Evolutionary conservation across 2,113 vertebrate species (phyloP), one percentile per base, ranked within the genome.

Genomic region (Hypomesus transpacificus): DNA sequence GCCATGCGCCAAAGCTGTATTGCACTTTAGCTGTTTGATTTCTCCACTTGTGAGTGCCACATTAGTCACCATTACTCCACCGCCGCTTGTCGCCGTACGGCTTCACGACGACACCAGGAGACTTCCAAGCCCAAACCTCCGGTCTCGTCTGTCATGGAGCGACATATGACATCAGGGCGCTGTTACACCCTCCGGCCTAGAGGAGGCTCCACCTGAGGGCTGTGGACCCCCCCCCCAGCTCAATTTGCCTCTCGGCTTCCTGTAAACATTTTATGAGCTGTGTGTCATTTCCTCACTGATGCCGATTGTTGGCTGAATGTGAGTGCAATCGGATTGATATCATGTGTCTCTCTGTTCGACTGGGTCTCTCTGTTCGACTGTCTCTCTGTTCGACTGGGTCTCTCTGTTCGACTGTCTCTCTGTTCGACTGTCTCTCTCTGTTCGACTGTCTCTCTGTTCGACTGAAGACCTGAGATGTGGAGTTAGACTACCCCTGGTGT

Each of bases 241-340:
- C 59, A 82, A 71, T 85, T 84, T 82, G 75, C 71, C 75, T 80
- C 80, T 75, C n/a, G n/a, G 78, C 81, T 78, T 75, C 75, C 56
- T 70, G 75, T 66, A 80, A 82, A 78, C 78, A 72, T 80, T 74
- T 77, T 54, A 21, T 67, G 2, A 80, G 67, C 62, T 63, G 80
- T 80, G 81, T 72, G 69, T 50, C 54, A 73, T 82, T 85, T 84
- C 76, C 78, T 76, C 70, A 69, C 70, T 72, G 46, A 72, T 62
- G 64, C 68, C 66, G 70, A 52, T 68, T 51, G 53, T n/a, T n/a
- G 69, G 73, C 69, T 71, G 73, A 39, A 73, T 82, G 73, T 73
- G 75, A 75, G 46, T 73, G 56, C 51, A 54, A 54, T 54, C 53
- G 17, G 6, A 54, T n/a, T 39, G 34, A 39, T 39, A 6, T 7